A percentile compares a stretch with the other conserved stretches of the same genome.
phyloP scores from a whole-genome alignment of 2,113 vertebrate genomes.

The Acrocephalus kingi region DNA sequence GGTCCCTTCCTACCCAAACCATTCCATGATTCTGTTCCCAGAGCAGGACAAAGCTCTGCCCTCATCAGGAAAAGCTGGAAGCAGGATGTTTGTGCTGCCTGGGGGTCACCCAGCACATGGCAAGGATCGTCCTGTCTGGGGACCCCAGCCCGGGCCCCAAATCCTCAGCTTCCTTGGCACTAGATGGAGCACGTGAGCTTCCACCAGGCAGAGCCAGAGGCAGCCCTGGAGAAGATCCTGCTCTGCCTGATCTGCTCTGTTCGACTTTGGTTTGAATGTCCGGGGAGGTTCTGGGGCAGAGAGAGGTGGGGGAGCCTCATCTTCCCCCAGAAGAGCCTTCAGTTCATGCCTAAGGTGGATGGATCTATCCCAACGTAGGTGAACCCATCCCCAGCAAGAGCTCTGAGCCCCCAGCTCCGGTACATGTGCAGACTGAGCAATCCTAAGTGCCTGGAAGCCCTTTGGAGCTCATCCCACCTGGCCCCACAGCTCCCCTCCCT shows the following conservation, averaged over 20 bases:
- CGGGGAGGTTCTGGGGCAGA: rapidly evolving
- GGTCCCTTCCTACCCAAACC: background rate
- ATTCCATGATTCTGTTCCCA: too few relatives aligned
- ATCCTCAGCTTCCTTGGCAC: background rate
- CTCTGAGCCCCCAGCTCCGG: rapidly evolving
- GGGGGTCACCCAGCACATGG: background rate
- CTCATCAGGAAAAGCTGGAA: background rate
- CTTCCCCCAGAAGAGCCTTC: background rate
- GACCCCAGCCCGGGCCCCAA: background rate
- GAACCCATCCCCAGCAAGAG: background rate
- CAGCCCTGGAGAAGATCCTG: background rate
- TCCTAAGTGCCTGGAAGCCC: background rate
- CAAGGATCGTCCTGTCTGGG: background rate
- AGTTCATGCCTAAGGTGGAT: rapidly evolving
- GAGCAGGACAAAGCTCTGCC: background rate
- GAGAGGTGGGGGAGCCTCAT: background rate
- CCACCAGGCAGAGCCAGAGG: background rate
- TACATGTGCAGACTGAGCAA: background rate
- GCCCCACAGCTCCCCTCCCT: background rate
- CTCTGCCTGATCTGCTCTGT: background rate
- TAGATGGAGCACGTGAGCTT: conserved; percentile 35
- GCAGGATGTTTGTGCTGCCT: background rate
- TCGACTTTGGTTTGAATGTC: background rate
- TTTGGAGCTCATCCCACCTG: background rate
- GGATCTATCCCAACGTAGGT: rapidly evolving